Conservation (phyloP, 2,113 vertebrate genomes). For the Strix aluco region DNA sequence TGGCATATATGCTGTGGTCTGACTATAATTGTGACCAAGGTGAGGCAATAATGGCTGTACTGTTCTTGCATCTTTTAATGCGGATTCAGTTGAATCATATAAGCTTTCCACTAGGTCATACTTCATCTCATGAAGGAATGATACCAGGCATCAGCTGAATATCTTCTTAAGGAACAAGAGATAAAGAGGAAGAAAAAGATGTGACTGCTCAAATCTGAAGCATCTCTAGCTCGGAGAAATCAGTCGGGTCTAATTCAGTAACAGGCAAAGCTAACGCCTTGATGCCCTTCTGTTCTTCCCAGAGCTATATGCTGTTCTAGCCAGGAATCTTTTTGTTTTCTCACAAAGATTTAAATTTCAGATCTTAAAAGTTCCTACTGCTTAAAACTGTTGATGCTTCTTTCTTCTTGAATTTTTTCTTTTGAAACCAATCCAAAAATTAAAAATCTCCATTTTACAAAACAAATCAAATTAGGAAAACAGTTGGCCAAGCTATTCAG, state of each 20-base stretch:
- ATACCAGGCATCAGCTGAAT: background rate
- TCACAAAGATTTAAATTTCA: background rate
- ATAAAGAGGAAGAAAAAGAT: background rate
- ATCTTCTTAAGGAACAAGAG: background rate
- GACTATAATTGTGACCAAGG: background rate
- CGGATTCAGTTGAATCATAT: background rate
- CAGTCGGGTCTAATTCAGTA: background rate
- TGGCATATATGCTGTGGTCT: rapidly evolving
- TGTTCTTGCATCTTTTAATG: background rate
- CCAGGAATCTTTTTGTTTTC: background rate
- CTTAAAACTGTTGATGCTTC: background rate
- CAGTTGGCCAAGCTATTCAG: background rate
- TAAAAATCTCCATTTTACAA: background rate
- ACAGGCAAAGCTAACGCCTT: background rate
- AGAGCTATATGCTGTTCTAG: background rate
- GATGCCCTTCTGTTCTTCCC: background rate
- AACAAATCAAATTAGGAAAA: background rate
- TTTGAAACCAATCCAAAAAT: background rate
- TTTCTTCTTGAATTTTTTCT: background rate
- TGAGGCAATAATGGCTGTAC: background rate
- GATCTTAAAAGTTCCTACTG: background rate
- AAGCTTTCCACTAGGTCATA: background rate
- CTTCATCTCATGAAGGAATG: background rate
- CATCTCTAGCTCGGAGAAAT: background rate
- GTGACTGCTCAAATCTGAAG: background rate